Conservation (phyloP, 2,113 vertebrate genomes). For the Marmota monax region DNA sequence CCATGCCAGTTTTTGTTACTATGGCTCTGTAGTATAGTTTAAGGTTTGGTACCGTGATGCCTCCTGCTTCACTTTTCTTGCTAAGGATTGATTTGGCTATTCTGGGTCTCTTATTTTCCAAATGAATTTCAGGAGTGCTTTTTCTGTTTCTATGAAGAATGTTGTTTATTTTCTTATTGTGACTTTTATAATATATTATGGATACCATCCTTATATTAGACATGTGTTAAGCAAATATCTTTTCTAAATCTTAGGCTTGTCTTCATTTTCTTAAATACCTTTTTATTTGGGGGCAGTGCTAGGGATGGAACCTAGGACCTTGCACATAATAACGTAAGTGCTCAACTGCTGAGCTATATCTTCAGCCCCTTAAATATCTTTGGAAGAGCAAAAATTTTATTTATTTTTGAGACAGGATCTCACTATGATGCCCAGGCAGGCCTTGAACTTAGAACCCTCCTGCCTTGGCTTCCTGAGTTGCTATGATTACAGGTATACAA, state of each 20-base stretch:
- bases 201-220: background rate
- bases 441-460: background rate
- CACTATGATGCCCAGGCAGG: background rate
- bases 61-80: too few species aligned
- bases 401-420: background rate
- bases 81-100: too few species aligned
- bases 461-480: background rate
- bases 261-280: background rate
- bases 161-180: background rate
- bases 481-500: background rate
- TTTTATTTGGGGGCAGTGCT: background rate
- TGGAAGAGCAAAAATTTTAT: background rate
- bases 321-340: background rate
- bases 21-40: too few species aligned
- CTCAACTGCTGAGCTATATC: background rate
- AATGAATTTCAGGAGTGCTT: too few species aligned
- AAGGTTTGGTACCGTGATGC: too few species aligned
- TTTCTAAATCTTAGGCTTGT: background rate
- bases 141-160: background rate
- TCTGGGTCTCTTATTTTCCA: too few species aligned
- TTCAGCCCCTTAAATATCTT: background rate
- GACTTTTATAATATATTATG: too few species aligned
- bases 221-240: background rate
- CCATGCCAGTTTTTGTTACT: too few species aligned
- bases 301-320: background rate